Percentiles rank a stretch among this genome's conserved stretches.
These are phyloP conservation scores for Nesoenas mayeri DNA, from an alignment of 2,113 vertebrate species.

Conservation along the genomic window DNA sequence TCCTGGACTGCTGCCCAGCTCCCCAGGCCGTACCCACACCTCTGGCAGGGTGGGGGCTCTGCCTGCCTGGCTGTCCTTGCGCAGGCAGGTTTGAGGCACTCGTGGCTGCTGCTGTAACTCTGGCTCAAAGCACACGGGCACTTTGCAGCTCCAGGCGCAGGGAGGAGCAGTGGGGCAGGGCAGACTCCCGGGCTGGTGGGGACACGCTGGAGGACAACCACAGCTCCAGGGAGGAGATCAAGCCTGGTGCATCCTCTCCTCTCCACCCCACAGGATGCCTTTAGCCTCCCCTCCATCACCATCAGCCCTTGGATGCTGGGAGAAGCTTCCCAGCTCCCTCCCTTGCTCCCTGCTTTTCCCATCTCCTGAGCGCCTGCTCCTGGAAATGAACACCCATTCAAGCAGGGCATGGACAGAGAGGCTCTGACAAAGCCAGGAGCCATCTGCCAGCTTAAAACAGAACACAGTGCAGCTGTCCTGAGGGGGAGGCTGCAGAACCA, in stretches of 20 bases:
- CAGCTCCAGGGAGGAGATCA: neutral
- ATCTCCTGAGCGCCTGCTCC: neutral
- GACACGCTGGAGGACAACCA: rapidly evolving
- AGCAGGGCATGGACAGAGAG: rapidly evolving
- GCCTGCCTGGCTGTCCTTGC: neutral
- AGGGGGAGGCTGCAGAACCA: neutral
- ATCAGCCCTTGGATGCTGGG: neutral
- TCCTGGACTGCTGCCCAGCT: neutral
- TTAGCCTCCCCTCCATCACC: rapidly evolving
- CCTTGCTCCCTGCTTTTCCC: neutral
- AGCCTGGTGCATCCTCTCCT: neutral
- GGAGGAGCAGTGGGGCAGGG: neutral
- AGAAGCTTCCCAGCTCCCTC: neutral
- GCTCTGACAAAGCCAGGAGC: neutral
- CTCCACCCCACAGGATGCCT: neutral
- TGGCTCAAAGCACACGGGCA: neutral
- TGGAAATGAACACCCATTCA: neutral
- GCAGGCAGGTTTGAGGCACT: neutral
- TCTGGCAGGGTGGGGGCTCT: neutral
- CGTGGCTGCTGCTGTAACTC: neutral
- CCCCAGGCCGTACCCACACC: neutral
- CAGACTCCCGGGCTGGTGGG: neutral
- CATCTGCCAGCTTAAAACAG: neutral
- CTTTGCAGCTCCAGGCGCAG: rapidly evolving
- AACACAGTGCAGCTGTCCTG: neutral